Conservation (phyloP, 2,888 invertebrate species). For the Zele albiditarsus region DNA sequence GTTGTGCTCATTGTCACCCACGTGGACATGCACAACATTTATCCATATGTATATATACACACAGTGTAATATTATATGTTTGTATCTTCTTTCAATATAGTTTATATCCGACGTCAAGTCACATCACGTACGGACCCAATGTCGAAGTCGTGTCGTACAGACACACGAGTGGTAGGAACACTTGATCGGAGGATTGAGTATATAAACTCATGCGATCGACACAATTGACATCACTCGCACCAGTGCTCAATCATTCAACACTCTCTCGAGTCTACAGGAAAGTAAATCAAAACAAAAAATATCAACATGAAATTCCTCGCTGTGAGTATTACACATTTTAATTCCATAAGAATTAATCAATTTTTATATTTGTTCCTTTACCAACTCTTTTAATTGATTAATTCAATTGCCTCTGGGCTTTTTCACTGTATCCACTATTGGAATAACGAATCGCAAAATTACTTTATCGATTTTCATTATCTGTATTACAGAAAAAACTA, state of each 20-base stretch:
- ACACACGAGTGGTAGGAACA: constrained; percentile 40
- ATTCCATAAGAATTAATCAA: not conserved
- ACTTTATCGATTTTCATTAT: no score
- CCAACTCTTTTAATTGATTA: not conserved
- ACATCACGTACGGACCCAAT: constrained; percentile 42
- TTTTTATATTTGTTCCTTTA: constrained; percentile 6
- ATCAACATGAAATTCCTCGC: constrained; percentile 67
- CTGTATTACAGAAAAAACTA: not conserved
- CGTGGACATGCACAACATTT: not conserved
- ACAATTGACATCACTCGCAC: constrained; percentile 62
- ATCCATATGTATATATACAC: not conserved
- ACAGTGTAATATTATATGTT: not conserved
- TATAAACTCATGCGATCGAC: constrained; percentile 57
- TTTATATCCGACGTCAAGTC: constrained; percentile 28
- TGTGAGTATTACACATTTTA: constrained; percentile 56
- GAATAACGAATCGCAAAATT: no score
- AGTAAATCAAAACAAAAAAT: constrained; percentile 37
- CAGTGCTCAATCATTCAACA: constrained; percentile 50
- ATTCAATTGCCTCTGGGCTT: no score
- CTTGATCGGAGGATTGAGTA: constrained; percentile 51
- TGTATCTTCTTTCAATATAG: not conserved
- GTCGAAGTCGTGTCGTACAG: constrained; percentile 31
- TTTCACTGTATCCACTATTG: no score
- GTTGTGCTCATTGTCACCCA: constrained; percentile 9
- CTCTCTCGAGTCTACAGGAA: constrained; percentile 46